phyloP scores from a whole-genome alignment of 30 jellyfish, hydroid and myxozoan species.

The Nemopilema nomurai region DNA sequence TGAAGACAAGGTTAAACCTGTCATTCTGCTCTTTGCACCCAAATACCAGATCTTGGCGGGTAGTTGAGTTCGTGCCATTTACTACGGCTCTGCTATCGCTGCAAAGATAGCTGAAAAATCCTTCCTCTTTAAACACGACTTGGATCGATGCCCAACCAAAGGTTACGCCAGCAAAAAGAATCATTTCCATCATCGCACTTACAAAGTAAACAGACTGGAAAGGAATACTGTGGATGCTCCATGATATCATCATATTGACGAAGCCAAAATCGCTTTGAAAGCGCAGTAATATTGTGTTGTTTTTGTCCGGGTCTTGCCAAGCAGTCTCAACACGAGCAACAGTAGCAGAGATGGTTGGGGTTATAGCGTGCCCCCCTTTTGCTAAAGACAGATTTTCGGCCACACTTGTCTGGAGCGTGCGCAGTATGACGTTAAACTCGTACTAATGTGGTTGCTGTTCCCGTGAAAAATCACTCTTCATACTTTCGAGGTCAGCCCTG shows the following conservation, averaged over 20 bases:
- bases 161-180: constrained; percentile 46
- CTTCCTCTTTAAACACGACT: constrained; percentile 39
- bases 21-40: constrained; percentile 48
- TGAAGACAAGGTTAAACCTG: constrained; percentile 42
- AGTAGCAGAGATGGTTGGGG: too few relatives aligned
- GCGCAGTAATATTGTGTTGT: too few relatives aligned
- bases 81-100: neutral
- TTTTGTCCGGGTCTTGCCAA: too few relatives aligned
- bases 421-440: neutral
- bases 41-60: neutral
- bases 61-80: neutral
- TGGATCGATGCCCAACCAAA: constrained; percentile 67
- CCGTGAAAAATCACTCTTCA: neutral
- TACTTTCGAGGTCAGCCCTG: neutral
- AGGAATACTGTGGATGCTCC: neutral
- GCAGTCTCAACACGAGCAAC: too few relatives aligned
- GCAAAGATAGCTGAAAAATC: constrained; percentile 45
- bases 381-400: neutral
- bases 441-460: neutral
- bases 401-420: neutral
- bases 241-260: neutral
- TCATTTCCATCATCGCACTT: constrained; percentile 22
- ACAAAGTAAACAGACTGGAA: constrained; percentile 17
- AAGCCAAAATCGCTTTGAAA: too few relatives aligned
- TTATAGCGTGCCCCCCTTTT: neutral